These are phyloP conservation scores for Aurelia aurita DNA, from an alignment of 30 jellyfish, hydroid and myxozoan genomes.

Conservation along the genomic window DNA sequence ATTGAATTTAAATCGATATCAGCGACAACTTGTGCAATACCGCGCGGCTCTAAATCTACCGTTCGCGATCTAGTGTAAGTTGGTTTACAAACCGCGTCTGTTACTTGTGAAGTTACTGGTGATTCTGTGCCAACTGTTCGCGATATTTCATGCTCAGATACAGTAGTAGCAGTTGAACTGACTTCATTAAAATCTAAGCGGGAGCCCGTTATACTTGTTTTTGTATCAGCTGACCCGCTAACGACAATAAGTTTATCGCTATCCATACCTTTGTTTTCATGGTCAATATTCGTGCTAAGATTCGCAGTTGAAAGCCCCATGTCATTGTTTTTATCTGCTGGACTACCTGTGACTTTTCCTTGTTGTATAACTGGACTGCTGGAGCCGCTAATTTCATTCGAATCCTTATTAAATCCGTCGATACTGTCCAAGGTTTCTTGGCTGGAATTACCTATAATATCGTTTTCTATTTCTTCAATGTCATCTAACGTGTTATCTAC, in stretches of 20 bases:
- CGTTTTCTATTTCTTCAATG: not conserved
- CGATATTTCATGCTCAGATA: not conserved
- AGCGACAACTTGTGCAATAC: slow-evolving; percentile 69
- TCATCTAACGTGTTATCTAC: not conserved
- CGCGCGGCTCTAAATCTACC: slow-evolving; percentile 73
- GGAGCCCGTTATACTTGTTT: slow-evolving; percentile 29
- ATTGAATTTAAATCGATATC: slow-evolving; percentile 64
- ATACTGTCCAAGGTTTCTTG: not conserved
- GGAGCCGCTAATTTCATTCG: not conserved
- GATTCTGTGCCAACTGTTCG: too few species aligned
- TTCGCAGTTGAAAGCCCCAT: not conserved
- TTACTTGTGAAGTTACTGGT: too few species aligned
- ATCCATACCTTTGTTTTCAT: not conserved
- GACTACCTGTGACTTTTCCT: not conserved
- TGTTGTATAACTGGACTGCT: slow-evolving; percentile 2
- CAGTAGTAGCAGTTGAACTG: too few species aligned
- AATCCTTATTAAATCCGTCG: not conserved
- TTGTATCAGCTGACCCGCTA: slow-evolving; percentile 21
- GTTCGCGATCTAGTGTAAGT: slow-evolving; percentile 36
- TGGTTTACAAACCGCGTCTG: not conserved
- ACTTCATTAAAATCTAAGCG: not conserved
- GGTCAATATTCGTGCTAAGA: not conserved
- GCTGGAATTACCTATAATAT: not conserved
- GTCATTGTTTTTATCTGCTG: not conserved
- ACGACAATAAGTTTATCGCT: not conserved